A percentile compares a stretch with the other conserved stretches of the same genome.
These are phyloP conservation scores for Torymus auratus DNA, from an alignment of 2,888 invertebrate genomes.

Conservation along the genomic window DNA sequence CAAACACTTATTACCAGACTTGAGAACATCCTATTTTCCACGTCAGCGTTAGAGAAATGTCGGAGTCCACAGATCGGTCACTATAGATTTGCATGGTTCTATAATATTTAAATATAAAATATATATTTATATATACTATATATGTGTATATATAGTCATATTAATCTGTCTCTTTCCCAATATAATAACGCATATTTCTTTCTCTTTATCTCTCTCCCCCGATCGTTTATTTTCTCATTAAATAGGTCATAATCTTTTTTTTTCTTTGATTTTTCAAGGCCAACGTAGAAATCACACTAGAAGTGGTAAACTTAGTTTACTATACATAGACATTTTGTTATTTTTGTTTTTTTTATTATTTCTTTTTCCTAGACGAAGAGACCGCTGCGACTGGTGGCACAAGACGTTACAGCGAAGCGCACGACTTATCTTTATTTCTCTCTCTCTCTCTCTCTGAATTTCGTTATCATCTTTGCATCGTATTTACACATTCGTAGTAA, in stretches of 20 bases:
- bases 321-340: conserved; percentile 42
- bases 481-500: conserved; percentile 55
- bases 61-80: conserved; percentile 66
- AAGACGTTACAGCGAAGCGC: conserved; percentile 57
- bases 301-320: conserved; percentile 69
- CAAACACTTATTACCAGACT: conserved; percentile 66
- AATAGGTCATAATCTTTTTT: conserved; percentile 48
- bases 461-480: conserved; percentile 15
- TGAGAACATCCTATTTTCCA: conserved; percentile 65
- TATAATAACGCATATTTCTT: conserved; percentile 69
- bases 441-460: conserved; percentile 22
- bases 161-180: conserved; percentile 67
- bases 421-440: conserved; percentile 42
- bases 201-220: conserved; percentile 58
- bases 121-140: conserved; percentile 66
- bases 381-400: conserved; percentile 52
- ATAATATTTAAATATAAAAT: conserved; percentile 72
- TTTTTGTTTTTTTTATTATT: conserved; percentile 38
- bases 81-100: conserved; percentile 65
- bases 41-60: conserved; percentile 63
- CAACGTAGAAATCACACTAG: conserved; percentile 75
- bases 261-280: conserved; percentile 75
- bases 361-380: conserved; percentile 50
- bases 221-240: conserved; percentile 62
- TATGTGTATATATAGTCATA: conserved; percentile 64